Conservation (phyloP, 2,113 vertebrate genomes). For the Toxotes chatareus region DNA sequence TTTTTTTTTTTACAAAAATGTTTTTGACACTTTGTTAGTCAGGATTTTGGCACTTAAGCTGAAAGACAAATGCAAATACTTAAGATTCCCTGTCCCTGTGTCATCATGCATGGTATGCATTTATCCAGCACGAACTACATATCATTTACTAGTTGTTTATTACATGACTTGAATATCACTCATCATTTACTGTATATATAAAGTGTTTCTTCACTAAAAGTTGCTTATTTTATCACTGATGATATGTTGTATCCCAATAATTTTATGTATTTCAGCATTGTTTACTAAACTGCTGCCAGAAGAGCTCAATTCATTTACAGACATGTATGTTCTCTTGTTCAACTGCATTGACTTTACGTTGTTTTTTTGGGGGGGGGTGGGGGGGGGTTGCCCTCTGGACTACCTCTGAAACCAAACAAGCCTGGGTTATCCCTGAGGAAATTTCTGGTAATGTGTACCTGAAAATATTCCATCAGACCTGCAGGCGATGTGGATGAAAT, state of each 20-base stretch:
- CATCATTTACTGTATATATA: constrained; percentile 47
- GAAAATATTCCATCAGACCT: constrained; percentile 39
- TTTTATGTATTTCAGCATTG: constrained; percentile 74
- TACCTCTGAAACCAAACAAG: constrained; percentile 73
- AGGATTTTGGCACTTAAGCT: constrained; percentile 29
- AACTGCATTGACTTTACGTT: constrained; percentile 63
- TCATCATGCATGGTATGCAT: not conserved
- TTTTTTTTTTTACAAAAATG: not conserved
- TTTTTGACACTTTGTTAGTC: constrained; percentile 18
- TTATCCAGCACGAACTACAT: constrained; percentile 29
- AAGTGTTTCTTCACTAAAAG: constrained; percentile 25
- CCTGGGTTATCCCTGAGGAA: constrained; percentile 57
- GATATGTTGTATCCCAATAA: constrained; percentile 44
- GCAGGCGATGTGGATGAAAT: constrained; percentile 60
- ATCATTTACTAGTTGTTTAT: constrained; percentile 40
- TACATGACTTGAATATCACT: constrained; percentile 63
- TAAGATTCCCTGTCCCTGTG: constrained; percentile 3
- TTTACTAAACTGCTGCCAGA: constrained; percentile 66
- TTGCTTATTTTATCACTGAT: constrained; percentile 39
- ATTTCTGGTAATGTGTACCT: constrained; percentile 20
- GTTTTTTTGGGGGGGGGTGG: not conserved
- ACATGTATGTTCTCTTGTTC: constrained; percentile 51
- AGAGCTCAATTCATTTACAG: constrained; percentile 47
- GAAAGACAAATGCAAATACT: constrained; percentile 22
- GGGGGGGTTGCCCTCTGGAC: constrained; percentile 63